Conservation (phyloP, 2,888 invertebrate species). For the Watsonalla binaria region DNA sequence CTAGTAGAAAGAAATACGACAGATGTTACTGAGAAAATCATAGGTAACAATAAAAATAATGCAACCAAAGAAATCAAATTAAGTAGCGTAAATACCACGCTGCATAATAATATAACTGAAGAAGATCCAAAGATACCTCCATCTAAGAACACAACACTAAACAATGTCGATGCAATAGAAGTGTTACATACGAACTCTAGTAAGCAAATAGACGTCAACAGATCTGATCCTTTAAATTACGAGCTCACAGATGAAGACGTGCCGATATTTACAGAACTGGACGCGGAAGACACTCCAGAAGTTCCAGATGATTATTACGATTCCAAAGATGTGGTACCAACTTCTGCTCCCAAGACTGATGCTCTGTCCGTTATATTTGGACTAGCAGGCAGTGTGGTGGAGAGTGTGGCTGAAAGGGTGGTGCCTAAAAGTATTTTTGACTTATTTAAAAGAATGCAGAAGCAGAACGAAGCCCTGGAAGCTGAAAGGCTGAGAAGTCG, state of each 20-base stretch:
- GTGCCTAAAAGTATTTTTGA: slow-evolving; percentile 67
- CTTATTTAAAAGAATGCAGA: slow-evolving; percentile 67
- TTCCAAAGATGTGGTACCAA: slow-evolving; percentile 61
- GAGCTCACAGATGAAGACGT: slow-evolving; percentile 43
- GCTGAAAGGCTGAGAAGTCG: slow-evolving; percentile 65
- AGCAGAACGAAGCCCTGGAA: slow-evolving; percentile 66
- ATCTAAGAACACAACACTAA: neutral
- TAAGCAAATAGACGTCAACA: slow-evolving; percentile 6
- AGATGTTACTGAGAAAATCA: too few relatives aligned
- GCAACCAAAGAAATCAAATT: slow-evolving; percentile 5
- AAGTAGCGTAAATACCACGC: too few relatives aligned
- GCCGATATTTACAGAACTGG: slow-evolving; percentile 58
- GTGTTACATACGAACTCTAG: slow-evolving; percentile 16
- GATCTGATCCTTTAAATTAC: slow-evolving; percentile 20
- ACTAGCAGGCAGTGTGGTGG: slow-evolving; percentile 68
- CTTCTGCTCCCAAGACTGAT: slow-evolving; percentile 62
- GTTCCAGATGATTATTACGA: slow-evolving; percentile 72
- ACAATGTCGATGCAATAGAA: slow-evolving; percentile 9
- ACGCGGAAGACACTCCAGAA: slow-evolving; percentile 47
- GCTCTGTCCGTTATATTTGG: slow-evolving; percentile 67
- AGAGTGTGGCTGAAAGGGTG: slow-evolving; percentile 65
- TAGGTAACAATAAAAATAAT: slow-evolving; percentile 5
- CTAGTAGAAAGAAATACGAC: neutral
- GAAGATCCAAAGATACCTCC: neutral
- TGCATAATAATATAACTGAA: slow-evolving; percentile 1